Evolutionary conservation across 2,888 invertebrate species (phyloP).

Genomic region (Sabatieria punctata): DNA sequence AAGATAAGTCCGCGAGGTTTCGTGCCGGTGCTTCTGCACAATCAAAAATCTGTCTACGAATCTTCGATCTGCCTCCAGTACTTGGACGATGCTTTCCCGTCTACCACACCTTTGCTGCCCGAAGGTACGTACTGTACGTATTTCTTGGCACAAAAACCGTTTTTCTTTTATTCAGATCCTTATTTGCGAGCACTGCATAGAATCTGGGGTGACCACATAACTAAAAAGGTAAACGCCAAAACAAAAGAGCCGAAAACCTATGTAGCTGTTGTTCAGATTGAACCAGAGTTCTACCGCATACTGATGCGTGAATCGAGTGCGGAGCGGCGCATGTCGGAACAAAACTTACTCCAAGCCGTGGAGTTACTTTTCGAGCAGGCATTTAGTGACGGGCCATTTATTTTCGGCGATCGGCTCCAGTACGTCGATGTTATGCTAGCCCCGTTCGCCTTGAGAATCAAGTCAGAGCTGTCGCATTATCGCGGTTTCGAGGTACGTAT

Average conservation of each 20-base stretch:
- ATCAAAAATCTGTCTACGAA: conserved; percentile 18
- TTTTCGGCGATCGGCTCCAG: neutral
- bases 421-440: conserved; percentile 19
- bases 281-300: conserved; percentile 16
- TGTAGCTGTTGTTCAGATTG: too few species aligned
- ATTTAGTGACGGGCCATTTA: neutral
- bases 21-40: conserved; percentile 17
- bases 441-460: conserved; percentile 16
- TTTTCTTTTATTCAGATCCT: conserved; percentile 15
- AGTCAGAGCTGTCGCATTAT: conserved; percentile 13
- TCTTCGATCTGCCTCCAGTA: conserved; percentile 21
- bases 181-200: conserved; percentile 17
- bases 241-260: too few species aligned
- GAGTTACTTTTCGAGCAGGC: neutral
- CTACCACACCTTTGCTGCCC: neutral
- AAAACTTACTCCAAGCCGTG: neutral
- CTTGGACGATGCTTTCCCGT: conserved; percentile 17
- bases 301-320: conserved; percentile 12
- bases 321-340: too few species aligned
- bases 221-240: too few species aligned
- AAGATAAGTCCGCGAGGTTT: conserved; percentile 21
- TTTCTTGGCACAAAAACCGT: too few species aligned
- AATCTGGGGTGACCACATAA: conserved; percentile 20
- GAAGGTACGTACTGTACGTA: neutral
- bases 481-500: conserved; percentile 7